Percentiles rank a stretch among this genome's conserved stretches.
Evolutionary conservation across 1,140 invertebrate genomes (phyloP).

Genomic region (Sitobion miscanthi): DNA sequence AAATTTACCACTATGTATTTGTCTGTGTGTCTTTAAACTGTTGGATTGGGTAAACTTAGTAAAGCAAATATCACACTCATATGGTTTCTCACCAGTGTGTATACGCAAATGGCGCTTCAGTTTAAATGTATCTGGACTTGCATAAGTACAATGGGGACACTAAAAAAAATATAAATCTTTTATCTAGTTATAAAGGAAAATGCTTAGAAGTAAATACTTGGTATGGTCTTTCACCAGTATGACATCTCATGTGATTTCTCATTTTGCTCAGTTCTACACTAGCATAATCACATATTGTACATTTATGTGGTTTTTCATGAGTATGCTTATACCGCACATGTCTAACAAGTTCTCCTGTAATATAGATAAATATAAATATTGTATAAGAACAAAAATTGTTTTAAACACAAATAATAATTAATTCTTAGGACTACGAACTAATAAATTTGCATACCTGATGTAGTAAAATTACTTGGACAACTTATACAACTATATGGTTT

Average conservation of each 20-base stretch:
- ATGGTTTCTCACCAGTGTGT: constrained; percentile 93
- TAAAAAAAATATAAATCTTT: constrained; percentile 63
- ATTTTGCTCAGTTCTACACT: constrained; percentile 73
- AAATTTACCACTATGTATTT: constrained; percentile 87
- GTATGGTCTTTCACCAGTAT: constrained; percentile 69
- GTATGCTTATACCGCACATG: constrained; percentile 67
- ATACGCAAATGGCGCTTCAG: constrained; percentile 93
- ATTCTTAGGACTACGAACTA: not conserved
- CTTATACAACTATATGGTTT: constrained; percentile 94
- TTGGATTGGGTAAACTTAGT: constrained; percentile 95
- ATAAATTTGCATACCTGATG: constrained; percentile 72
- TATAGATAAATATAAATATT: constrained; percentile 21
- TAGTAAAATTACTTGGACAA: constrained; percentile 93
- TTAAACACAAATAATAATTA: not conserved
- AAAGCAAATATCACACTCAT: constrained; percentile 92
- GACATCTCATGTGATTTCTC: constrained; percentile 72
- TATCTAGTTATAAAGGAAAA: not conserved
- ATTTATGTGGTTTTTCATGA: constrained; percentile 73
- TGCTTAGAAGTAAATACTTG: constrained; percentile 61
- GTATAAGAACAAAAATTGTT: no score
- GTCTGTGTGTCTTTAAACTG: constrained; percentile 90
- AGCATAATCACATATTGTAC: constrained; percentile 72
- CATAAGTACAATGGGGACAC: constrained; percentile 97
- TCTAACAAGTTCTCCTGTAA: constrained; percentile 58
- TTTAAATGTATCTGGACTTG: constrained; percentile 97